Percentiles rank a stretch among this genome's conserved stretches.
phyloP scores from a whole-genome alignment of 2,113 vertebrate genomes.

The Pedionomus torquatus region DNA sequence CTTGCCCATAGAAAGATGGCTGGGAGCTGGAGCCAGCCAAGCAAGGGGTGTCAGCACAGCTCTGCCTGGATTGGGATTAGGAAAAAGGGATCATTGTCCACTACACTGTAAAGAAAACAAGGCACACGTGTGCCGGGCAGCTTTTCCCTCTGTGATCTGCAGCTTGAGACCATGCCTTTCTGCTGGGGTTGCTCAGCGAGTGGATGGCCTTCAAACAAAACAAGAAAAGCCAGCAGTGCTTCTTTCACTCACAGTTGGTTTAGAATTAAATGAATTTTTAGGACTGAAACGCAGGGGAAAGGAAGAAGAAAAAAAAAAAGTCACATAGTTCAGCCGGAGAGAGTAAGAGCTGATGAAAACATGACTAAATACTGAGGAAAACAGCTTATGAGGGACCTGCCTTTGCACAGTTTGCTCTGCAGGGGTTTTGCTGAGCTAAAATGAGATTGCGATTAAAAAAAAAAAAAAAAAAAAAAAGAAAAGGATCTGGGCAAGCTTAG shows the following conservation, averaged over 20 bases:
- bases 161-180: neutral
- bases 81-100: neutral
- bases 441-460: neutral
- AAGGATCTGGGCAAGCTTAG: accelerated
- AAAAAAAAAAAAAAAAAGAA: neutral
- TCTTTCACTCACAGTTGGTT: accelerated
- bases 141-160: neutral
- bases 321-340: neutral
- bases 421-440: neutral
- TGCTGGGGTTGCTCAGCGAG: neutral
- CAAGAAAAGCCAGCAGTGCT: neutral
- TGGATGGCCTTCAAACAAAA: neutral
- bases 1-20: accelerated
- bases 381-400: accelerated
- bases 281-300: neutral
- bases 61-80: neutral
- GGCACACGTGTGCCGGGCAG: neutral
- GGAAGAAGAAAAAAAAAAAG: too few relatives aligned
- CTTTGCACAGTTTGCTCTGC: neutral
- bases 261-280: neutral
- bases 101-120: accelerated
- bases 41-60: accelerated
- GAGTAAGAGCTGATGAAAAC: neutral
- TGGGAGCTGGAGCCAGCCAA: neutral
- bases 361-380: accelerated